A percentile compares a stretch with the other conserved stretches of the same genome.
Conservation (phyloP, 2,888 invertebrate genomes). For the Drosophila nigricruria region DNA sequence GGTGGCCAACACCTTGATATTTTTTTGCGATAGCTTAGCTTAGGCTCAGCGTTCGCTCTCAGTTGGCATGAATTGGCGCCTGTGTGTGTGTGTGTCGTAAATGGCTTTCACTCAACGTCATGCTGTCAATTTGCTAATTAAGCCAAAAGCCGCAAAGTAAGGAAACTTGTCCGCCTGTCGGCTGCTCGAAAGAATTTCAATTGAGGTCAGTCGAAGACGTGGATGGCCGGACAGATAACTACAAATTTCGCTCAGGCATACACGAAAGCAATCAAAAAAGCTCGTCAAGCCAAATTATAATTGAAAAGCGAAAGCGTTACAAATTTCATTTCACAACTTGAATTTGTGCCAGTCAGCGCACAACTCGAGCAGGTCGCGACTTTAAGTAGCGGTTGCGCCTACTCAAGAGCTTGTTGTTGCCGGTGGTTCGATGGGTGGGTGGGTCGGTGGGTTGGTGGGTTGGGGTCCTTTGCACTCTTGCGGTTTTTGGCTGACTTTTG, state of each 20-base stretch:
- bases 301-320: constrained; percentile 75
- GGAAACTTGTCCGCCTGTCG: constrained; percentile 45
- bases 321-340: constrained; percentile 67
- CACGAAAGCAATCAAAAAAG: constrained; percentile 68
- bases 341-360: constrained; percentile 55
- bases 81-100: constrained; percentile 11
- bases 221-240: constrained; percentile 53
- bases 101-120: constrained; percentile 59
- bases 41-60: background rate
- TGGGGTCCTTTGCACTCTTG: constrained; percentile 12
- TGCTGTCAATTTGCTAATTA: constrained; percentile 70
- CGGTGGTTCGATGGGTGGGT: background rate
- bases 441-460: background rate
- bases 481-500: constrained; percentile 30
- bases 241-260: constrained; percentile 59
- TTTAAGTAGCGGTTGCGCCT: constrained; percentile 36
- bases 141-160: constrained; percentile 53
- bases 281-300: constrained; percentile 60
- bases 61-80: background rate
- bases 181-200: constrained; percentile 28
- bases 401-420: constrained; percentile 18
- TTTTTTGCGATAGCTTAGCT: constrained; percentile 22
- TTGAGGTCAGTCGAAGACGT: constrained; percentile 58
- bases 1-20: constrained; percentile 27
- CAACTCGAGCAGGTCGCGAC: constrained; percentile 7